Base-by-base conservation (phyloP, 2,888 invertebrate species). In the Romanomermis culicivorax region DNA sequence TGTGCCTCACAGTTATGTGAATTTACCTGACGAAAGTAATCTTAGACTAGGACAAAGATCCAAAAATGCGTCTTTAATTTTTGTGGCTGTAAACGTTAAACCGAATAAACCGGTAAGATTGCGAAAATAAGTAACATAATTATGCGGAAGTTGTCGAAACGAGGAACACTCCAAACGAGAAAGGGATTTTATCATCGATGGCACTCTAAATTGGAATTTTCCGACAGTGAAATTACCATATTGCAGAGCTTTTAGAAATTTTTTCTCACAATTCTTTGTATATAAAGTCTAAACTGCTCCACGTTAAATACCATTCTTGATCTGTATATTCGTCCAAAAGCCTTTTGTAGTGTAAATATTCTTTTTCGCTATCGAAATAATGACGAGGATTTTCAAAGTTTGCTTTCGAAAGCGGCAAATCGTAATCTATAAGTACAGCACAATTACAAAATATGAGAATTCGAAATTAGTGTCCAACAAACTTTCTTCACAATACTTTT, bases 41-140 rank as follows among this genome's bases (percentile, higher is more conserved):
- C n/a, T n/a, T n/a, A n/a, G 65, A 53, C 62, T 59, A 48, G 61
- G 36, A 36, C 36, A 36, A 36, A 11, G 7, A 17, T 36, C 65
- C 56, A 65, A 63, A 60, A 71, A 71, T 52, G 66, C 63, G 45
- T 69, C 67, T 58, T 68, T 67, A 14, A 71, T 58, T 64, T 69
- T 69, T 56, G 66, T 65, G 45, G 64, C 61, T 2, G 79, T 77
- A 65, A 83, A 80, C 43, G 75, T 74, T 57, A 72, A 72, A 4
- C 82, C 81, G 65, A 83, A 82, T 54, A 79, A 77, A 25, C 77
- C 73, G 61, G 79, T 78, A 52, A 80, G 70, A 29, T 74, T 73
- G 48, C 74, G 72, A 62, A 79, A 75, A 56, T 78, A 74, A 48
- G 72, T 70, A 43, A 78, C 72, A 51, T 78, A 71, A 53, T 72